These are phyloP conservation scores for Ia io DNA, from an alignment of 2,113 vertebrate species.

Conservation along the genomic window DNA sequence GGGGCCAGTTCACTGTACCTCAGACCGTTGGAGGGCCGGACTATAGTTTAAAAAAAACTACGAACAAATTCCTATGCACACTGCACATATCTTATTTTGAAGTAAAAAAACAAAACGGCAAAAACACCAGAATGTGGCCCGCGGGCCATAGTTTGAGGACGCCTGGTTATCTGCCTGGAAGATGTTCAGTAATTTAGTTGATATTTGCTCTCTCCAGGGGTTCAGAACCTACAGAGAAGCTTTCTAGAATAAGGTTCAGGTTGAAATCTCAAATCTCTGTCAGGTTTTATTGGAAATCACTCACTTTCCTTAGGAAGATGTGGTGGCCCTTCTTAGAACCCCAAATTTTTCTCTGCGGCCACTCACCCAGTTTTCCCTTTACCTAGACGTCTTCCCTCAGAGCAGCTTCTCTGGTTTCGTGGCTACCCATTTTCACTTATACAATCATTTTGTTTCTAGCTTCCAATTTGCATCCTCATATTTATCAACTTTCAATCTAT, in stretches of 20 bases:
- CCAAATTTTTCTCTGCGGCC: not conserved
- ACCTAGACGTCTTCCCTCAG: fast-evolving
- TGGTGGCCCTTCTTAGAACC: not conserved
- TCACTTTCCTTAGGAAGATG: not conserved
- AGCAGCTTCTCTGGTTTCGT: not conserved
- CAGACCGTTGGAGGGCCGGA: too few relatives aligned
- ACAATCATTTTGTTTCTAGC: not conserved
- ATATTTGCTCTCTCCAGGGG: not conserved
- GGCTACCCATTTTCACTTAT: not conserved
- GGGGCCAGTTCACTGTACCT: too few relatives aligned
- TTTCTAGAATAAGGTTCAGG: not conserved
- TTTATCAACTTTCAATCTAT: not conserved
- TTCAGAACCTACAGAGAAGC: not conserved
- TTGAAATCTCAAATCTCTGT: not conserved
- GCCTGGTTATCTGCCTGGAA: not conserved
- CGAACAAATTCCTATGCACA: too few relatives aligned
- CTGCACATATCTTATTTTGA: too few relatives aligned
- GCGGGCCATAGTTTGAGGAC: too few relatives aligned
- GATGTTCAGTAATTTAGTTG: not conserved
- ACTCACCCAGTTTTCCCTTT: not conserved
- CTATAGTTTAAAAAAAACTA: too few relatives aligned
- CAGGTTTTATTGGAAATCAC: not conserved
- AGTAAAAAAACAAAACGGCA: too few relatives aligned
- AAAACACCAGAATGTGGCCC: too few relatives aligned
- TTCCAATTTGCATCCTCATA: not conserved